Evolutionary conservation across 2,113 vertebrate species (phyloP).

Genomic region (Chaenogobius annularis): DNA sequence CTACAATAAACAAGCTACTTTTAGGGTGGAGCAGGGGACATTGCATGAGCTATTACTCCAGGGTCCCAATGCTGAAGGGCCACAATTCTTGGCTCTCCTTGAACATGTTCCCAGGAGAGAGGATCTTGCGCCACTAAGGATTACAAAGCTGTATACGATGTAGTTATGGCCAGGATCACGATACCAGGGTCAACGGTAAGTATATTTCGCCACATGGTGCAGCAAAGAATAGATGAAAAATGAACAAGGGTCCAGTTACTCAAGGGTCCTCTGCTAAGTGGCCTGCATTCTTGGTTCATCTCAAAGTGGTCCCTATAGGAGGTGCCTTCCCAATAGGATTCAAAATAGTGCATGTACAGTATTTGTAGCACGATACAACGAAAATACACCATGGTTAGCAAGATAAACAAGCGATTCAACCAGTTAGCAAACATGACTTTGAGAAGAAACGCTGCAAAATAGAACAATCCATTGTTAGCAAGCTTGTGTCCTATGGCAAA

Average conservation of each 20-base stretch:
- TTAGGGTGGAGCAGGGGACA: constrained; percentile 42
- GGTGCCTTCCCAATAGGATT: neutral
- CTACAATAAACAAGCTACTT: constrained; percentile 58
- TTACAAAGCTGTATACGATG: neutral
- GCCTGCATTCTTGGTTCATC: neutral
- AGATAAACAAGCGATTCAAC: neutral
- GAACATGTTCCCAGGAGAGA: neutral
- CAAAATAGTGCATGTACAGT: neutral
- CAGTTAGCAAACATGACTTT: too few relatives aligned
- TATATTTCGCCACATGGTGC: neutral
- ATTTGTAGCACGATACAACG: neutral
- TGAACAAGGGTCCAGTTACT: constrained; percentile 58
- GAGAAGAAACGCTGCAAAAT: too few relatives aligned
- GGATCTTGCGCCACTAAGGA: neutral
- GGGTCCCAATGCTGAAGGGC: constrained; percentile 47
- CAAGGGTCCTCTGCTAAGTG: constrained; percentile 3
- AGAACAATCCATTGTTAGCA: too few relatives aligned
- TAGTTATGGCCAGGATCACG: neutral
- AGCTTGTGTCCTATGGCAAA: too few relatives aligned
- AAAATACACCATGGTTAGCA: neutral
- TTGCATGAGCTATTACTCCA: constrained; percentile 52
- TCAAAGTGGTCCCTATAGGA: constrained; percentile 3
- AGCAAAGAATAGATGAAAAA: constrained; percentile 5
- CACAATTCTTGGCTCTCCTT: constrained; percentile 21
- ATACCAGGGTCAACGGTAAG: neutral